Evolutionary conservation across 2,797 vertebrate genomes (phyloP).

Genomic region (Odontamblyopus rebecca): DNA sequence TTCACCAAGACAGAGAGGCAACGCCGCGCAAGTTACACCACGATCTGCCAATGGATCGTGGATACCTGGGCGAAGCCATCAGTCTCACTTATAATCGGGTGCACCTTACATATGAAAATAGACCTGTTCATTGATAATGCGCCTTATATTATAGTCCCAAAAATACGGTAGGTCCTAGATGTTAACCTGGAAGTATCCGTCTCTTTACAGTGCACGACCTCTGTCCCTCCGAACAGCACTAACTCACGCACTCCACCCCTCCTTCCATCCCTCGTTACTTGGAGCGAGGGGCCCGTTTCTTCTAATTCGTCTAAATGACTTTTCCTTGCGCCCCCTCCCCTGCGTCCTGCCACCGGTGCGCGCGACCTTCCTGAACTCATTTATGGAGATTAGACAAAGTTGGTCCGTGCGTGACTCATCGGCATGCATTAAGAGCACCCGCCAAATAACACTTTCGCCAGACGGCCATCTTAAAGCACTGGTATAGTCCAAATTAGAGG

Average conservation of each 20-base stretch:
- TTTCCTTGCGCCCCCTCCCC: slow-evolving; percentile 56
- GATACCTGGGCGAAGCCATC: too few relatives aligned
- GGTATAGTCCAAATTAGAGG: slow-evolving; percentile 88
- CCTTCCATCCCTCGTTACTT: slow-evolving; percentile 52
- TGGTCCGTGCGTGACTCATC: slow-evolving; percentile 85
- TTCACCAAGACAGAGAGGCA: too few relatives aligned
- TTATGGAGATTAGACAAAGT: slow-evolving; percentile 96
- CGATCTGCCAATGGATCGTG: too few relatives aligned
- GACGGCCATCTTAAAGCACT: slow-evolving; percentile 84
- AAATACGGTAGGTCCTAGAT: too few relatives aligned
- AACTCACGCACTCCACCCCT: slow-evolving; percentile 6
- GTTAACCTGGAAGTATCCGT: too few relatives aligned
- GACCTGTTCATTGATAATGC: too few relatives aligned
- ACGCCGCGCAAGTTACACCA: too few relatives aligned
- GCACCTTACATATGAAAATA: too few relatives aligned
- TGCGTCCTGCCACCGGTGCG: slow-evolving; percentile 7
- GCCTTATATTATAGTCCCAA: too few relatives aligned
- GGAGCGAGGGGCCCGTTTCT: slow-evolving; percentile 33
- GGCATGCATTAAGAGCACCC: slow-evolving; percentile 86
- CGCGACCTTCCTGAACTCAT: slow-evolving; percentile 81
- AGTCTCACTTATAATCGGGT: too few relatives aligned
- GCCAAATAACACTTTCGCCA: slow-evolving; percentile 64
- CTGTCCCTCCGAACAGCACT: too few relatives aligned
- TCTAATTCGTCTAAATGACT: slow-evolving; percentile 66
- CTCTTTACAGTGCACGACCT: too few relatives aligned